Conservation (phyloP, 1,140 invertebrate species). For the Bilobella aurantiaca region DNA sequence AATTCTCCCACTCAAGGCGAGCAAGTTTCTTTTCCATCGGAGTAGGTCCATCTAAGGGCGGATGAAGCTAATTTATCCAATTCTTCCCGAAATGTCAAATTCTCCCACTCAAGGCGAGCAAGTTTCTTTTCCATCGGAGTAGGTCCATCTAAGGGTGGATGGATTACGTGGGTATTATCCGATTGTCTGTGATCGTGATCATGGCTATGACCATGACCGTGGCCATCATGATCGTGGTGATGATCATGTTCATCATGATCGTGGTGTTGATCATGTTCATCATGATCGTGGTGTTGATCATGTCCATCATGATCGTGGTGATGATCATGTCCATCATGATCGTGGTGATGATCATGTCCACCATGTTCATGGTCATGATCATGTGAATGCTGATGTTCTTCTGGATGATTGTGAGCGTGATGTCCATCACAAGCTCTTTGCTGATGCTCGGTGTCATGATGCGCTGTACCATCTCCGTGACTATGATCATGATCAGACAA, state of each 20-base stretch:
- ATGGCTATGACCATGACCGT: conserved; percentile 14
- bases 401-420: no score
- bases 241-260: conserved; percentile 13
- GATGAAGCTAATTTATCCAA: conserved; percentile 19
- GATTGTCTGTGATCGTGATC: conserved; percentile 11
- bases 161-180: conserved; percentile 1
- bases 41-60: conserved; percentile 1
- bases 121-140: conserved; percentile 28
- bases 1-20: conserved; percentile 32
- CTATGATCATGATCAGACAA: no score
- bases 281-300: conserved; percentile 4
- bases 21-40: conserved; percentile 28
- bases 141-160: conserved; percentile 6
- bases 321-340: background rate
- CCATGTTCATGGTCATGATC: background rate
- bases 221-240: background rate
- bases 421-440: no score
- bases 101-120: conserved; percentile 31
- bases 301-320: conserved; percentile 15
- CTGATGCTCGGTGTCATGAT: no score
- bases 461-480: no score
- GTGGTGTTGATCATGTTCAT: conserved; percentile 8
- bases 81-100: conserved; percentile 24
- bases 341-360: background rate
- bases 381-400: background rate